phyloP scores from a whole-genome alignment of 2,888 invertebrate species.

The Caenorhabditis plicata region DNA sequence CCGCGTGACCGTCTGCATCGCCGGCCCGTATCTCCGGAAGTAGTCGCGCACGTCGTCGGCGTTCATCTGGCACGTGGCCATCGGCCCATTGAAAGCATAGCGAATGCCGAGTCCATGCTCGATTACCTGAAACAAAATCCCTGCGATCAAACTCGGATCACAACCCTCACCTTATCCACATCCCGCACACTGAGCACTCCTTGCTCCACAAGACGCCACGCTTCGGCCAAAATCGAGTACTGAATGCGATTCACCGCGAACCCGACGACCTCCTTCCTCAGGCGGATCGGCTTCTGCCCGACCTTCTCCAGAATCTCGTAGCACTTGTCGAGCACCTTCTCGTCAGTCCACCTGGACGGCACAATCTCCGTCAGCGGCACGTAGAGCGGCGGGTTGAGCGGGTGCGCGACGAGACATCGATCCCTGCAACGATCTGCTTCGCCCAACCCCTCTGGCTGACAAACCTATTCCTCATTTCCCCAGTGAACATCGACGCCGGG shows the following conservation, averaged over 20 bases:
- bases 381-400: slow-evolving; percentile 89
- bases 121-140: slow-evolving; percentile 36
- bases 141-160: background rate
- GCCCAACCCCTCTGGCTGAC: background rate
- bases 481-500: slow-evolving; percentile 83
- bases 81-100: slow-evolving; percentile 89
- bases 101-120: slow-evolving; percentile 77
- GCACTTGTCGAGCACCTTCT: slow-evolving; percentile 77
- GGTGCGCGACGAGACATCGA: slow-evolving; percentile 66
- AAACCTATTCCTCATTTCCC: slow-evolving; percentile 76
- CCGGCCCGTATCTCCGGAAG: slow-evolving; percentile 34
- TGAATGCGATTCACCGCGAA: slow-evolving; percentile 92
- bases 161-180: slow-evolving; percentile 77
- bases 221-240: slow-evolving; percentile 89
- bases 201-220: slow-evolving; percentile 83
- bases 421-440: slow-evolving; percentile 22
- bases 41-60: slow-evolving; percentile 74
- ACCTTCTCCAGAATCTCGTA: slow-evolving; percentile 81
- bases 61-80: slow-evolving; percentile 91
- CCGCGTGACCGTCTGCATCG: slow-evolving; percentile 25
- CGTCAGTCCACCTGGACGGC: slow-evolving; percentile 88
- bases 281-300: slow-evolving; percentile 84
- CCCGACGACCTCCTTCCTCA: slow-evolving; percentile 84
- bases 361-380: slow-evolving; percentile 90
- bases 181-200: slow-evolving; percentile 84